phyloP scores from a whole-genome alignment of 2,888 invertebrate genomes.

The Augochlorella aurata region DNA sequence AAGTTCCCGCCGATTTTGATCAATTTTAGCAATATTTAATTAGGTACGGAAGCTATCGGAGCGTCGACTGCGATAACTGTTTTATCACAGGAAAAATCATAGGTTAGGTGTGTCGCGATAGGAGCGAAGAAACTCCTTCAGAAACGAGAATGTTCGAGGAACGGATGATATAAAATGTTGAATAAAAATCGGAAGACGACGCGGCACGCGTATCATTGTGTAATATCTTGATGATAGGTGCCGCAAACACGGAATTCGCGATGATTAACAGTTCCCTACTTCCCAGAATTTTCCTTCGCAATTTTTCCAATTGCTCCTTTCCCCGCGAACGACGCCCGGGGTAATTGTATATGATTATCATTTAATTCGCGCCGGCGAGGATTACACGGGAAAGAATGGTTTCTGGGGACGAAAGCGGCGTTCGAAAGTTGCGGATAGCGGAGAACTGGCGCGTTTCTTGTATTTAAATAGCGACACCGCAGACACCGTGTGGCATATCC shows the following conservation, averaged over 20 bases:
- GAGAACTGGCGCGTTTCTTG: neutral
- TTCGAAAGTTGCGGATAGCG: neutral
- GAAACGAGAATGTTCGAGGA: too few relatives aligned
- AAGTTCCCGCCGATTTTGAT: too few relatives aligned
- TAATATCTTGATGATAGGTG: neutral
- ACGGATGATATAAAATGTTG: too few relatives aligned
- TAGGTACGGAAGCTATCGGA: neutral
- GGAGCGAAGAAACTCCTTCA: neutral
- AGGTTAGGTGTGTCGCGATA: neutral
- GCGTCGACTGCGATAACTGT: neutral
- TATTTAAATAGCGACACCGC: neutral
- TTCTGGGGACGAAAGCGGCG: conserved; percentile 4
- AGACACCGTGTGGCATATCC: too few relatives aligned
- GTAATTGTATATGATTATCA: conserved; percentile 22
- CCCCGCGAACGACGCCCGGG: conserved; percentile 4
- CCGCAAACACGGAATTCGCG: neutral
- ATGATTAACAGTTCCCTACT: conserved; percentile 25
- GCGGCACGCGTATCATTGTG: neutral
- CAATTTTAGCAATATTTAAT: too few relatives aligned
- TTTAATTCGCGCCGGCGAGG: conserved; percentile 19
- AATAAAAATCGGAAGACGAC: neutral
- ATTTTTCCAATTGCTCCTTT: conserved; percentile 1
- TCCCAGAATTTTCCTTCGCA: neutral
- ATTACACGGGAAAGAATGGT: conserved; percentile 8
- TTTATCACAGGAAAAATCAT: neutral